Conservation (phyloP, 2,797 vertebrate species). For the Thunnus albacares region DNA sequence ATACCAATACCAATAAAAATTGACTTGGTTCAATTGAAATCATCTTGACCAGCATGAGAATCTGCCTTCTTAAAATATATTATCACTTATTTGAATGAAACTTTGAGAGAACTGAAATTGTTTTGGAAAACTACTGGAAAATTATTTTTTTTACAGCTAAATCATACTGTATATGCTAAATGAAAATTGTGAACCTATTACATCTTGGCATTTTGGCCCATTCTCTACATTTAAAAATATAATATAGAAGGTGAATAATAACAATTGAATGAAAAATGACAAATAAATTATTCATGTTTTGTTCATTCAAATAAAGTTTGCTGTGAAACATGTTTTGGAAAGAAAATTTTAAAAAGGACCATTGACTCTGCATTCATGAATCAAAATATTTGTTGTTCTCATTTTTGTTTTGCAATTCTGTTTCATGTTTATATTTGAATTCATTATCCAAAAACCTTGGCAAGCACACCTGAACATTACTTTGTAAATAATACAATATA, state of each 20-base stretch:
- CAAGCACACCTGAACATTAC: constrained; percentile 9
- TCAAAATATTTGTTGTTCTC: constrained; percentile 33
- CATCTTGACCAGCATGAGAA: neutral
- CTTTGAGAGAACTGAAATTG: neutral
- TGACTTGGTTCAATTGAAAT: neutral
- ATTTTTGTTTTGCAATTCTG: constrained; percentile 42
- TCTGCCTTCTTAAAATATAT: neutral
- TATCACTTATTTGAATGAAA: neutral
- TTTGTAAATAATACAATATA: neutral
- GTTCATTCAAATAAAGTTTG: neutral
- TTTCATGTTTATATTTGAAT: constrained; percentile 56
- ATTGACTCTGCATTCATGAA: constrained; percentile 4
- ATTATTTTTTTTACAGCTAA: no score
- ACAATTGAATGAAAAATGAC: neutral
- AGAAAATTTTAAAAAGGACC: no score
- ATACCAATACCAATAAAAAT: no score
- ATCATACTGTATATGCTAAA: no score
- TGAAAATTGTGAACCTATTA: no score
- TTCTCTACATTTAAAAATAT: neutral
- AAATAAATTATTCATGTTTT: neutral
- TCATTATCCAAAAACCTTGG: constrained; percentile 30
- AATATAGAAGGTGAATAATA: neutral
- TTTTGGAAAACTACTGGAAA: no score
- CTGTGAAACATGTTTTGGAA: no score
- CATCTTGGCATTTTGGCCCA: neutral